Conservation (phyloP, 1,140 invertebrate species). For the Monochamus saltuarius region DNA sequence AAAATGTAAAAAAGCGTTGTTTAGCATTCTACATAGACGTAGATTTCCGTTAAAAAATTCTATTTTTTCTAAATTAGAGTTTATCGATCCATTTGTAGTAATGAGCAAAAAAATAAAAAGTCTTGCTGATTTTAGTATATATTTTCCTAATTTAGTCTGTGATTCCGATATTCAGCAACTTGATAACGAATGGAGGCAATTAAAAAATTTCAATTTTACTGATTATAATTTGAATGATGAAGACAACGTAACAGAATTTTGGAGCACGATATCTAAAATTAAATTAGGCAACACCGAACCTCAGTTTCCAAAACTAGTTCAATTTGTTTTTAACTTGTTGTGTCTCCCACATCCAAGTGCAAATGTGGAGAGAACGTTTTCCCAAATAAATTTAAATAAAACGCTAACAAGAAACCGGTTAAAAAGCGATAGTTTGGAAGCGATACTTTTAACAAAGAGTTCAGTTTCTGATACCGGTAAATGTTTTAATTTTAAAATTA, state of each 20-base stretch:
- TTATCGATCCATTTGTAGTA: background rate
- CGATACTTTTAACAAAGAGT: slow-evolving; percentile 15
- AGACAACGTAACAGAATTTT: slow-evolving; percentile 12
- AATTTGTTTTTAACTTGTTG: slow-evolving; percentile 16
- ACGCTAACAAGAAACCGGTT: slow-evolving; percentile 20
- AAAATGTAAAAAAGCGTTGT: slow-evolving; percentile 2
- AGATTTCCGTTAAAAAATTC: slow-evolving; percentile 17
- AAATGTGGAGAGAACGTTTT: slow-evolving; percentile 23
- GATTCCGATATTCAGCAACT: background rate
- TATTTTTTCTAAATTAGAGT: slow-evolving; percentile 7
- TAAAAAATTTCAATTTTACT: slow-evolving; percentile 7
- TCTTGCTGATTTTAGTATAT: background rate
- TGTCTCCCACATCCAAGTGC: slow-evolving; percentile 16
- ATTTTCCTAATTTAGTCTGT: slow-evolving; percentile 2
- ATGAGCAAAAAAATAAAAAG: slow-evolving; percentile 4
- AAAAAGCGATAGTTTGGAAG: slow-evolving; percentile 6
- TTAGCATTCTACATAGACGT: slow-evolving; percentile 14
- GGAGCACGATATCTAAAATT: background rate
- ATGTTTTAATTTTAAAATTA: no score
- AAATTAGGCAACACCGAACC: background rate
- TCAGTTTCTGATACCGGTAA: no score
- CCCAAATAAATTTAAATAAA: slow-evolving; percentile 23
- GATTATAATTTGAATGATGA: background rate
- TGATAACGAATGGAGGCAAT: slow-evolving; percentile 6
- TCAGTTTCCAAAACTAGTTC: slow-evolving; percentile 10